Conservation (phyloP, 2,113 vertebrate species). For the Petroica traversi region DNA sequence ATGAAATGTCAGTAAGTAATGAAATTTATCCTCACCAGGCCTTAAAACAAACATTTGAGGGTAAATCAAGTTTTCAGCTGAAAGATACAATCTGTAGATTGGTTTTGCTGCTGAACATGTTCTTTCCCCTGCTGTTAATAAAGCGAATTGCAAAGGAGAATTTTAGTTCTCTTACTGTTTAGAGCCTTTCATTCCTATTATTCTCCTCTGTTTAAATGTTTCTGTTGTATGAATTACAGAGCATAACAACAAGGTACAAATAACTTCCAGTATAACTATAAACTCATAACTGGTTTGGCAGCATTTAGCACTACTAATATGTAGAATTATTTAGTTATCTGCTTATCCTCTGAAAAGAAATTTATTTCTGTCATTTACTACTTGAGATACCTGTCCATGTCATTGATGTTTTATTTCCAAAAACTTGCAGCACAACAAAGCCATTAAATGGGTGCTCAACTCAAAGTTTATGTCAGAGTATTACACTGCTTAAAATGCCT, state of each 20-base stretch:
- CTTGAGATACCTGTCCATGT: background rate
- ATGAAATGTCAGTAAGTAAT: background rate
- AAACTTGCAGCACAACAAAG: background rate
- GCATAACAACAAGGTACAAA: background rate
- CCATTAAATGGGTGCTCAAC: background rate
- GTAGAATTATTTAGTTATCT: background rate
- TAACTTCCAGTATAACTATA: background rate
- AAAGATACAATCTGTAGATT: background rate
- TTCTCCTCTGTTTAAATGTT: background rate
- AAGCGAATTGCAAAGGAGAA: background rate
- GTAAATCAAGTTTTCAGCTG: background rate
- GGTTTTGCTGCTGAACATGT: background rate
- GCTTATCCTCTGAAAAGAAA: background rate
- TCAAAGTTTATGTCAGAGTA: background rate
- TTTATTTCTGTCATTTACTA: background rate
- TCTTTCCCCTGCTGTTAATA: background rate
- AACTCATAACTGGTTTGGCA: background rate
- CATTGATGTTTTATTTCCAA: background rate
- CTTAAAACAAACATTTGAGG: background rate
- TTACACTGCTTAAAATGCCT: background rate
- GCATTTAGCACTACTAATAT: background rate
- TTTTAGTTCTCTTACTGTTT: background rate
- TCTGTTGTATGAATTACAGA: background rate
- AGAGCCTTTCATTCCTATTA: background rate
- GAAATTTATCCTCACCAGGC: background rate